phyloP scores from a whole-genome alignment of 2,797 vertebrate species.

The Paramormyrops hopkinsi region DNA sequence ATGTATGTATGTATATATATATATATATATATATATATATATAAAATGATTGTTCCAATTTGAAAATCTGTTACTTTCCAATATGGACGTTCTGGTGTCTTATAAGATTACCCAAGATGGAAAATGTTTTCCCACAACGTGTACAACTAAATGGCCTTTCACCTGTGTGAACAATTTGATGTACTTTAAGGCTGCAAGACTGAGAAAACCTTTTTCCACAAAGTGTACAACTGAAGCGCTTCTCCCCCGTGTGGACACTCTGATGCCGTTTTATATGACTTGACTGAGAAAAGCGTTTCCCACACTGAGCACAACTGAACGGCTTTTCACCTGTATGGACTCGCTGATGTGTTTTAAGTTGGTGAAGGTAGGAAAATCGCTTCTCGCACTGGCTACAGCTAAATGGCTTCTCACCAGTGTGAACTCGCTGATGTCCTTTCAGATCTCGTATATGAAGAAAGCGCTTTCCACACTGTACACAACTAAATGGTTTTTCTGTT shows the following conservation, averaged over 20 bases:
- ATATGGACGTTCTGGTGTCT: constrained; percentile 36
- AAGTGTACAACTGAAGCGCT: constrained; percentile 30
- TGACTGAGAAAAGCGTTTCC: constrained; percentile 38
- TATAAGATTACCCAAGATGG: constrained; percentile 40
- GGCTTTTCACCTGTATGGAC: constrained; percentile 39
- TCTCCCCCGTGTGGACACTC: constrained; percentile 40
- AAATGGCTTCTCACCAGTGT: constrained; percentile 32
- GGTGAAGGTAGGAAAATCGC: constrained; percentile 34
- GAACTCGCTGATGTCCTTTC: constrained; percentile 31
- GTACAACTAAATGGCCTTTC: constrained; percentile 43
- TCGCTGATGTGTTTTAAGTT: constrained; percentile 38
- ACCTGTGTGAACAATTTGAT: constrained; percentile 39
- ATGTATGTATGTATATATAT: no score
- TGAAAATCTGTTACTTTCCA: constrained; percentile 19
- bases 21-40: no score
- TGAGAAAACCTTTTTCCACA: constrained; percentile 42
- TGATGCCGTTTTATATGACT: constrained; percentile 45
- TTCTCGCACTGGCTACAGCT: constrained; percentile 32
- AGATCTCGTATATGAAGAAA: constrained; percentile 33
- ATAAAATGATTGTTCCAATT: neutral
- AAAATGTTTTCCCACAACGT: constrained; percentile 43
- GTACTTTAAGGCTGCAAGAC: constrained; percentile 36
- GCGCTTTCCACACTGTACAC: constrained; percentile 29
- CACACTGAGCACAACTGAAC: constrained; percentile 35
- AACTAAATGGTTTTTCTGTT: constrained; percentile 15